These are phyloP conservation scores for Enteromius treurensis DNA, from an alignment of 2,797 vertebrate genomes.

Conservation along the genomic window DNA sequence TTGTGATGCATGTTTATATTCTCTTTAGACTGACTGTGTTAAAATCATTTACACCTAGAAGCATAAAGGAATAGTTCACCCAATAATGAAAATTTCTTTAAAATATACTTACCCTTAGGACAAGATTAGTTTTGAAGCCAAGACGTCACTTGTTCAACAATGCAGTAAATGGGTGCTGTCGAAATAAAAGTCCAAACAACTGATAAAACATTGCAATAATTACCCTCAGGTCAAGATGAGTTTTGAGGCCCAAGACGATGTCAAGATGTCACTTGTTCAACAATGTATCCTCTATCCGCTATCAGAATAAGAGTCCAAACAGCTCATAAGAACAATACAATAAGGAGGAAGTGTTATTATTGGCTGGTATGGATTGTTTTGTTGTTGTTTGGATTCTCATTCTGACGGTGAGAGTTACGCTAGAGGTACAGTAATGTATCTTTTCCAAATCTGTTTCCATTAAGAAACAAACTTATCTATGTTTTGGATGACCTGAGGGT, in stretches of 20 bases:
- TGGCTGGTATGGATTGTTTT: neutral
- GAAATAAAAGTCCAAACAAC: neutral
- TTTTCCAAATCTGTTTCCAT: neutral
- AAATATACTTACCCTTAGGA: neutral
- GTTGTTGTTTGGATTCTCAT: neutral
- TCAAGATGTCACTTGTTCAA: no score
- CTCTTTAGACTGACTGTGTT: neutral
- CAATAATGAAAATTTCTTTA: neutral
- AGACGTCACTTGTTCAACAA: neutral
- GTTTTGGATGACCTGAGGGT: neutral
- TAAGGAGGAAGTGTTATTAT: neutral
- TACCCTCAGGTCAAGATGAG: no score
- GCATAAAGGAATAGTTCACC: neutral
- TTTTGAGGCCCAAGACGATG: no score
- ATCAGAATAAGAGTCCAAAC: neutral
- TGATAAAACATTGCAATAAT: neutral
- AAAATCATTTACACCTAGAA: neutral
- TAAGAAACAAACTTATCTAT: neutral
- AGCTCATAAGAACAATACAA: neutral
- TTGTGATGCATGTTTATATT: neutral
- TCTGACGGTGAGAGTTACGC: neutral
- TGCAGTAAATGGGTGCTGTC: neutral
- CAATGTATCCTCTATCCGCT: no score
- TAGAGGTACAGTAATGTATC: no score
- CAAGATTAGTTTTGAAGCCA: neutral